Evolutionary conservation across 2,113 vertebrate genomes (phyloP).

Genomic region (Sardina pilchardus): DNA sequence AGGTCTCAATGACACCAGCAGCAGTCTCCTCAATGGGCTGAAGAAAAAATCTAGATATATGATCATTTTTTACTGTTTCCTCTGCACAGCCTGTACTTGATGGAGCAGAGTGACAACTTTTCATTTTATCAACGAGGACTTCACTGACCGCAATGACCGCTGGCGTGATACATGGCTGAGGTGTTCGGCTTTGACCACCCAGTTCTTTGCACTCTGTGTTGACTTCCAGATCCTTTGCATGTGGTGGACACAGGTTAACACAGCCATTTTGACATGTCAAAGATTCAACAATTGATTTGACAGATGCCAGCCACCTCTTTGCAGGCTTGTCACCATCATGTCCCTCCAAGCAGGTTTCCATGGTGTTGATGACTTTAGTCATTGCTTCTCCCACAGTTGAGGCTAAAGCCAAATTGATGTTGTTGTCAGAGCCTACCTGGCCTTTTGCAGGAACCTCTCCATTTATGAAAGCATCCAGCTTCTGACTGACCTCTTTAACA

Average conservation of each 20-base stretch:
- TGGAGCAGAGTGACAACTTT: background rate
- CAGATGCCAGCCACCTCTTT: background rate
- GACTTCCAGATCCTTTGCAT: background rate
- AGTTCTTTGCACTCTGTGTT: background rate
- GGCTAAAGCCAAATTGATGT: background rate
- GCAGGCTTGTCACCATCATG: background rate
- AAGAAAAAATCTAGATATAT: background rate
- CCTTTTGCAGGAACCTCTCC: background rate
- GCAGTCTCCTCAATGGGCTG: background rate
- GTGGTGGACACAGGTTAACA: too few species aligned
- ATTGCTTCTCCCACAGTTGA: background rate
- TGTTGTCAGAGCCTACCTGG: background rate
- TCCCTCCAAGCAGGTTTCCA: background rate
- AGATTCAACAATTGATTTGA: background rate
- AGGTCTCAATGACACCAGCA: background rate
- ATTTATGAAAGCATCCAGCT: background rate
- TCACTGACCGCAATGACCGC: background rate
- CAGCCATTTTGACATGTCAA: background rate
- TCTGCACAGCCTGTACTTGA: background rate
- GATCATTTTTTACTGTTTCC: background rate
- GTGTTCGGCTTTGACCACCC: background rate
- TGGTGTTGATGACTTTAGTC: background rate
- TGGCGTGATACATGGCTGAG: background rate
- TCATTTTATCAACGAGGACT: background rate
- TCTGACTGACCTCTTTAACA: too few species aligned